Evolutionary conservation across 2,113 vertebrate species (phyloP).

Genomic region (Gasterosteus aculeatus): DNA sequence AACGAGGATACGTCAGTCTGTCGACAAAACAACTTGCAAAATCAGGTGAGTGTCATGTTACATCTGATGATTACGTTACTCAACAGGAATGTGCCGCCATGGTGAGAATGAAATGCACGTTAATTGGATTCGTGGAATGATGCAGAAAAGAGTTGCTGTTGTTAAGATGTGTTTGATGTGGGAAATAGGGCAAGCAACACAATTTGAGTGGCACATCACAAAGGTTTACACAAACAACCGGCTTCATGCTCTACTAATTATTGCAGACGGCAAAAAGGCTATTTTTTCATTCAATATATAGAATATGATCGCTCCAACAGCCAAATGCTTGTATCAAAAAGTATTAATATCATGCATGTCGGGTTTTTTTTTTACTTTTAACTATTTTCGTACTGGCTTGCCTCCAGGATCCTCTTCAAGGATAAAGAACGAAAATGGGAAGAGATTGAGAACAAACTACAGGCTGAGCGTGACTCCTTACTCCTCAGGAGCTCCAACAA

Average conservation of each 20-base stretch:
- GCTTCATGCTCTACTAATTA: conserved; percentile 27
- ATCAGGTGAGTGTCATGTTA: conserved; percentile 83
- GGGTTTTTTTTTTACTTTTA: conserved; percentile 60
- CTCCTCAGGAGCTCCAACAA: conserved; percentile 95
- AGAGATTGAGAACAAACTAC: conserved; percentile 92
- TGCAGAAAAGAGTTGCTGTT: not conserved
- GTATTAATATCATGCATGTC: conserved; percentile 26
- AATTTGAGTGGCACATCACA: conserved; percentile 59
- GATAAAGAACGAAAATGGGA: conserved; percentile 97
- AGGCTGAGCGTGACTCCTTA: conserved; percentile 91
- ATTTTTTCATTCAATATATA: conserved; percentile 11
- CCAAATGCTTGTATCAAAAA: conserved; percentile 12
- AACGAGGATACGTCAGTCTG: conserved; percentile 91
- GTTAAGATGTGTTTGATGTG: conserved; percentile 21
- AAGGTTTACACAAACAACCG: conserved; percentile 20
- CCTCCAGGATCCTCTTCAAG: conserved; percentile 93
- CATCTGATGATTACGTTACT: not conserved
- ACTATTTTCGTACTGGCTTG: conserved; percentile 41
- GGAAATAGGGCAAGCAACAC: conserved; percentile 24
- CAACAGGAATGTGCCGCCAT: not conserved
- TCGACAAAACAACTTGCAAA: conserved; percentile 95
- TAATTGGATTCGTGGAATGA: not conserved
- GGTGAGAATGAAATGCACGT: not conserved
- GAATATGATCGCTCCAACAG: conserved; percentile 15
- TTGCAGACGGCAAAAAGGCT: conserved; percentile 9